Evolutionary conservation across 1,140 invertebrate species (phyloP).

Genomic region (Chionoecetes opilio): DNA sequence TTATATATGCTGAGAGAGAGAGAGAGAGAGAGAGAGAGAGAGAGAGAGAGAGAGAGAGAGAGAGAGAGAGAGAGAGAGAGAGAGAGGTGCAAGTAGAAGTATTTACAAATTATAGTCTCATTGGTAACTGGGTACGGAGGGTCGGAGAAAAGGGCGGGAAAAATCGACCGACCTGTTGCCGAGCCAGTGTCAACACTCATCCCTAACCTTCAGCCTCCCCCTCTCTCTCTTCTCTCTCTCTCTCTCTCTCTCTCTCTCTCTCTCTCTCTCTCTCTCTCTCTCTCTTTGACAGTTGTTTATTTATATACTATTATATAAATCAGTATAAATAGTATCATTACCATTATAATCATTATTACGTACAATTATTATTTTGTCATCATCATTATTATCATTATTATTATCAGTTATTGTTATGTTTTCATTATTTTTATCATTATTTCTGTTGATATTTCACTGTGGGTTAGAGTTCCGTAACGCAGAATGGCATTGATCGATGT

Average conservation of each 20-base stretch:
- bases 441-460: too few relatives aligned
- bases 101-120: too few relatives aligned
- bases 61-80: background rate
- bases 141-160: constrained; percentile 58
- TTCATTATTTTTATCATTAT: too few relatives aligned
- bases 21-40: background rate
- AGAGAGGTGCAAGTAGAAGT: background rate
- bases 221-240: constrained; percentile 32
- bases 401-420: too few relatives aligned
- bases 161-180: constrained; percentile 56
- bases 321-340: too few relatives aligned
- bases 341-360: too few relatives aligned
- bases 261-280: constrained; percentile 43
- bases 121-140: constrained; percentile 29
- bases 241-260: constrained; percentile 43
- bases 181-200: constrained; percentile 2
- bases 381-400: too few relatives aligned
- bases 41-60: constrained; percentile 42
- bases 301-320: too few relatives aligned
- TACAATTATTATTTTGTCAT: too few relatives aligned
- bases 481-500: too few relatives aligned
- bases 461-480: too few relatives aligned
- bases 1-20: too few relatives aligned
- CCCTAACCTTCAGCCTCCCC: background rate
- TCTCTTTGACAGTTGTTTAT: background rate